These are phyloP conservation scores for Girardia tigrina DNA, from an alignment of 2,888 invertebrate genomes.

Conservation along the genomic window DNA sequence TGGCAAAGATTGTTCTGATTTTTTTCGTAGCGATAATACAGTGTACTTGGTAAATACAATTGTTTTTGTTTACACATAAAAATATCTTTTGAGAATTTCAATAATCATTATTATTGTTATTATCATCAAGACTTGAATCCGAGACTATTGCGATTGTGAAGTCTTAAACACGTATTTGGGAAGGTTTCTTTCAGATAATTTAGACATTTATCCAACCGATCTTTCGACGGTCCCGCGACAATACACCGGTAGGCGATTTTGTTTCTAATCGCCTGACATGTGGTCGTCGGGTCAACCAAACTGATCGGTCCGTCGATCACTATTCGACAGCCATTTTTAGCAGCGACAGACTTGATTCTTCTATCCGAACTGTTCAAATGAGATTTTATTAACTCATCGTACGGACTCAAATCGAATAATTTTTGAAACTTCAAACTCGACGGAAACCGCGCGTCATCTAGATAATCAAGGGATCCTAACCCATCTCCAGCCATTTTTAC, in stretches of 20 bases:
- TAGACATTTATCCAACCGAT: conserved; percentile 2
- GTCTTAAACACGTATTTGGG: conserved; percentile 10
- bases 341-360: not conserved
- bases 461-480: not conserved
- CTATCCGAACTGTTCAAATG: not conserved
- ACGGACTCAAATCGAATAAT: not conserved
- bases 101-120: too few relatives aligned
- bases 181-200: conserved; percentile 5
- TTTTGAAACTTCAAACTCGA: not conserved
- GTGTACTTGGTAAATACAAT: not conserved
- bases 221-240: not conserved
- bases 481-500: not conserved
- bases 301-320: conserved; percentile 10
- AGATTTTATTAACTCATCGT: not conserved
- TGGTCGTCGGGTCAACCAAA: not conserved
- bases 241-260: not conserved
- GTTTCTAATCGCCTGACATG: not conserved
- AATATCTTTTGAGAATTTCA: too few relatives aligned
- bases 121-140: not conserved
- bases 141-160: not conserved
- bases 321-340: not conserved
- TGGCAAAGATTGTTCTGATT: not conserved
- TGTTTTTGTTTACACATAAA: not conserved
- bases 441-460: not conserved
- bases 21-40: not conserved